Evolutionary conservation across 2,797 vertebrate genomes (phyloP).

Genomic region (Eidolon dupreanum): DNA sequence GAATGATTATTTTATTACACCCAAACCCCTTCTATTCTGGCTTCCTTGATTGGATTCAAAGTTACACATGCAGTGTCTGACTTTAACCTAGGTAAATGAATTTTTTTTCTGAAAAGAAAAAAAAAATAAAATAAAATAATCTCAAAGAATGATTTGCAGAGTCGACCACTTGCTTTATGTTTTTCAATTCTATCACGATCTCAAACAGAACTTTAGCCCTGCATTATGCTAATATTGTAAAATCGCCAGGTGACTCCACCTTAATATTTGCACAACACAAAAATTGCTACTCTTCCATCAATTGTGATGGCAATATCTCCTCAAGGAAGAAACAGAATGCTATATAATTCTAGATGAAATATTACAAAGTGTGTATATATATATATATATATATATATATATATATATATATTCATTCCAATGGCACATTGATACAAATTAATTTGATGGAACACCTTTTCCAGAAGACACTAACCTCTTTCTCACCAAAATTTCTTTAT

Average conservation of each 20-base stretch:
- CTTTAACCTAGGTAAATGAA: background rate
- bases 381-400: background rate
- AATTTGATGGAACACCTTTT: background rate
- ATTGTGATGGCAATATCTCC: background rate
- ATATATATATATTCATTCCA: background rate
- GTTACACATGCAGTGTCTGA: background rate
- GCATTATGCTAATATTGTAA: background rate
- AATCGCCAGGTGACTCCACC: slow-evolving; percentile 23
- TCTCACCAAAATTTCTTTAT: background rate
- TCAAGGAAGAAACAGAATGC: background rate
- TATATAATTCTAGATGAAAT: background rate
- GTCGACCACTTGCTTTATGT: background rate
- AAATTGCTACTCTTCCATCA: background rate
- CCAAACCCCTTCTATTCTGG: background rate
- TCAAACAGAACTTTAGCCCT: background rate
- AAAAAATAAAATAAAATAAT: background rate
- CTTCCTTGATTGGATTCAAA: background rate
- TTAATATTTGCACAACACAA: background rate
- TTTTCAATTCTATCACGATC: background rate
- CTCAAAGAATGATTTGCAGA: background rate
- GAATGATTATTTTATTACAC: background rate
- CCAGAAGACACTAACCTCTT: background rate
- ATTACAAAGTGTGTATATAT: background rate
- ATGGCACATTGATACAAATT: background rate
- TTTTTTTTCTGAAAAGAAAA: background rate